phyloP scores from a whole-genome alignment of 2,113 vertebrate genomes.

The Nansenia antarctica region DNA sequence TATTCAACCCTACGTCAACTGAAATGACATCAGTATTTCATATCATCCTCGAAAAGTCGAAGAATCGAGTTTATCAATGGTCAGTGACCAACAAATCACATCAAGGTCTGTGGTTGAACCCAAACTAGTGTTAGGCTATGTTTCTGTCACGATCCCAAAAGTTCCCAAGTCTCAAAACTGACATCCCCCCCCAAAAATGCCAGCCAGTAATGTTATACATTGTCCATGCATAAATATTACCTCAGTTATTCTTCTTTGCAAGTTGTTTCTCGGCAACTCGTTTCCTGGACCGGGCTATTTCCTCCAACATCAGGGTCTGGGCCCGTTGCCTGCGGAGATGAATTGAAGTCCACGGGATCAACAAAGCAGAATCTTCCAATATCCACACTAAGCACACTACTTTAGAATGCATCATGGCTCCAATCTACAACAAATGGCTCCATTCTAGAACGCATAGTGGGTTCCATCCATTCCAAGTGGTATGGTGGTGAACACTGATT shows the following conservation, averaged over 20 bases:
- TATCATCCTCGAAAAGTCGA: constrained; percentile 63
- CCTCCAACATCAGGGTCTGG: constrained; percentile 81
- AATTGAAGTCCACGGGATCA: constrained; percentile 53
- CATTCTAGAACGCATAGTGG: too few relatives aligned
- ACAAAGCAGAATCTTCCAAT: constrained; percentile 44
- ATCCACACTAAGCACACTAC: too few relatives aligned
- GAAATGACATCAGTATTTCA: too few relatives aligned
- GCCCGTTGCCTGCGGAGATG: constrained; percentile 76
- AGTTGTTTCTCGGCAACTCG: constrained; percentile 79
- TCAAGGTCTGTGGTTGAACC: background rate
- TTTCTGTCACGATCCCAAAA: background rate
- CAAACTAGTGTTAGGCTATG: background rate
- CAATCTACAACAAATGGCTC: too few relatives aligned
- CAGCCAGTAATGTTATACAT: constrained; percentile 70
- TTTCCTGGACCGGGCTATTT: constrained; percentile 81
- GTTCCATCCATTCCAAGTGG: too few relatives aligned
- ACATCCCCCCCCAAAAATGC: background rate
- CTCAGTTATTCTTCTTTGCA: constrained; percentile 79
- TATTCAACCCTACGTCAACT: too few relatives aligned
- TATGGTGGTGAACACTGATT: too few relatives aligned
- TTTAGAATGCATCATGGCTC: too few relatives aligned
- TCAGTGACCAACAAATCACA: constrained; percentile 38
- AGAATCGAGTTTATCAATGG: constrained; percentile 71
- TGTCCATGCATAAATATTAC: constrained; percentile 78
- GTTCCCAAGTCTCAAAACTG: background rate